Conservation (phyloP, 2,113 vertebrate species). For the Herpailurus yagouaroundi region DNA sequence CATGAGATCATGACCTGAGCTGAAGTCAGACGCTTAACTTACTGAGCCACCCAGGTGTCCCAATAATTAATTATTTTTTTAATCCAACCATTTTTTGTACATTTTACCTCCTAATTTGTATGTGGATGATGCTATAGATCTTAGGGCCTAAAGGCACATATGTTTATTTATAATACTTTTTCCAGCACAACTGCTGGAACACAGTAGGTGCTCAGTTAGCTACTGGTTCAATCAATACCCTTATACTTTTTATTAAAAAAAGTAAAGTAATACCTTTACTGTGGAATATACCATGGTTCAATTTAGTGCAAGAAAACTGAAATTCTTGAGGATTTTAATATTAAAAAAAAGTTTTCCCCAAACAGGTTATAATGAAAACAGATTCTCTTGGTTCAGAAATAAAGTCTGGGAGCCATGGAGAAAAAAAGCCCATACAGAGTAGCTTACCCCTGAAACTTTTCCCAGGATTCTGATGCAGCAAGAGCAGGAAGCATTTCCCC, state of each 20-base stretch:
- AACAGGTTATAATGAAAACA: neutral
- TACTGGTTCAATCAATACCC: no score
- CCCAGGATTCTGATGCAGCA: neutral
- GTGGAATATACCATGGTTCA: neutral
- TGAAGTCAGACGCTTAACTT: no score
- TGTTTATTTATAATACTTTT: neutral
- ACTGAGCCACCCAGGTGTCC: no score
- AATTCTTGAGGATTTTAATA: neutral
- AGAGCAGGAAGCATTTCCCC: neutral
- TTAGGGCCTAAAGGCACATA: neutral
- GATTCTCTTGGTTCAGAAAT: neutral
- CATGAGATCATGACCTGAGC: no score
- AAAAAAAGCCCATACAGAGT: neutral
- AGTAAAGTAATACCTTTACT: neutral
- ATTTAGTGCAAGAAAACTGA: neutral
- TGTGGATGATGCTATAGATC: neutral
- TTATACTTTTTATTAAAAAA: neutral
- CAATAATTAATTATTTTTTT: neutral
- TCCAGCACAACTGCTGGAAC: no score
- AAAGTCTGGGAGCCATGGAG: no score
- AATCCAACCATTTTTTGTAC: neutral
- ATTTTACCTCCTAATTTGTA: neutral
- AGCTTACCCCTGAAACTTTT: neutral
- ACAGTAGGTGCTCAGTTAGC: neutral
- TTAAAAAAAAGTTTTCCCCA: neutral